A percentile compares a stretch with the other conserved stretches of the same genome.
phyloP scores from a whole-genome alignment of 2,113 vertebrate species.

The Ceyx cyanopectus region DNA sequence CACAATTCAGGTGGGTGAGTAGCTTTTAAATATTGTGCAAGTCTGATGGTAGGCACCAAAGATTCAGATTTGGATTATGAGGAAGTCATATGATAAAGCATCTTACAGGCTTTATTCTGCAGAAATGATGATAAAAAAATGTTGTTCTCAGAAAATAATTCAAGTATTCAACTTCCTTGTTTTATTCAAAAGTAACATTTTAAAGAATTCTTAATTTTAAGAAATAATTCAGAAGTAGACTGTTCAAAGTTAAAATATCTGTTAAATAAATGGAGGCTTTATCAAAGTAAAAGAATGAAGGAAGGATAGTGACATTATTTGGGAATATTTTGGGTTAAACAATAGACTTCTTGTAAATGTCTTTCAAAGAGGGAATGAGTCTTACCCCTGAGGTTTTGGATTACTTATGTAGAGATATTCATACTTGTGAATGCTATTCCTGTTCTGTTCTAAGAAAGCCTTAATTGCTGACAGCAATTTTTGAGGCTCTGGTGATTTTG shows the following conservation, averaged over 20 bases:
- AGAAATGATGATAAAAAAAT: conserved; percentile 17
- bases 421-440: neutral
- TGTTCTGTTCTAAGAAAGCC: neutral
- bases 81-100: neutral
- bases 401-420: neutral
- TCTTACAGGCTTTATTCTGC: neutral
- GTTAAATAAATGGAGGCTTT: neutral
- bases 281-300: neutral
- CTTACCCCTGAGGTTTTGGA: neutral
- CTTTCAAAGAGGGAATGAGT: neutral
- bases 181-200: neutral
- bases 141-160: conserved; percentile 30
- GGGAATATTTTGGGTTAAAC: neutral
- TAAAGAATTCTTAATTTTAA: conserved; percentile 13
- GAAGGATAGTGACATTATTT: neutral
- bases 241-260: neutral
- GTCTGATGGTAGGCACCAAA: neutral
- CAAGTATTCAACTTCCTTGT: neutral
- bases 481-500: neutral
- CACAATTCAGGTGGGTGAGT: neutral
- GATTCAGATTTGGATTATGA: neutral
- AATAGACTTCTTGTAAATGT: neutral
- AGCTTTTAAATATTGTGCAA: neutral
- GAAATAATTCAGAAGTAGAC: neutral
- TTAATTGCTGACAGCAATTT: conserved; percentile 5